Conservation (phyloP, 1,140 invertebrate species). For the Ostrea edulis region DNA sequence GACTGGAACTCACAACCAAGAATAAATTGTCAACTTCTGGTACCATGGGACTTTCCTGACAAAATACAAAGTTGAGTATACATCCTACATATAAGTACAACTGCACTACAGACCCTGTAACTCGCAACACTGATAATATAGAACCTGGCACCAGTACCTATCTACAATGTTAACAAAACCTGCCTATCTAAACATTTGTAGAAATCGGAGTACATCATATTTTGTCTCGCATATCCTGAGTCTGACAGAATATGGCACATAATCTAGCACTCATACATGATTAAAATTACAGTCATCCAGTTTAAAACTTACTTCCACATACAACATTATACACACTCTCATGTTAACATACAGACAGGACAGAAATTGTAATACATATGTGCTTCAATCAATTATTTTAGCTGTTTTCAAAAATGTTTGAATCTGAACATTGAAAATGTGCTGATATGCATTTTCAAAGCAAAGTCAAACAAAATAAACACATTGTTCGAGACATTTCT, state of each 20-base stretch:
- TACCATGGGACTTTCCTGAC: background rate
- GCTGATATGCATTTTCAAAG: background rate
- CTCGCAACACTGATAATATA: background rate
- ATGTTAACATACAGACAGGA: background rate
- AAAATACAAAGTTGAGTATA: background rate
- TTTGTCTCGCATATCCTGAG: background rate
- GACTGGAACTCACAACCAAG: background rate
- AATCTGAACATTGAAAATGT: too few species aligned
- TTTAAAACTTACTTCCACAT: too few species aligned
- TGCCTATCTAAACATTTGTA: background rate
- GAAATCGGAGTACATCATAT: background rate
- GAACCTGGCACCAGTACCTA: slow-evolving; percentile 13
- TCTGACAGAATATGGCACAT: background rate
- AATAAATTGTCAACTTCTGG: background rate
- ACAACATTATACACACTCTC: background rate
- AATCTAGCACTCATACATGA: background rate
- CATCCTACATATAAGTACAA: background rate
- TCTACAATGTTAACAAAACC: background rate
- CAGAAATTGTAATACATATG: background rate
- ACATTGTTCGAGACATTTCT: background rate
- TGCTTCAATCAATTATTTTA: background rate
- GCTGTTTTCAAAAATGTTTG: too few species aligned
- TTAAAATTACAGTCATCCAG: too few species aligned
- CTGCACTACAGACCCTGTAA: slow-evolving; percentile 5
- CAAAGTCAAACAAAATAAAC: background rate